Percentiles rank a stretch among this genome's conserved stretches.
Conservation (phyloP, 2,797 vertebrate species). For the Gymnopithys bicolor region DNA sequence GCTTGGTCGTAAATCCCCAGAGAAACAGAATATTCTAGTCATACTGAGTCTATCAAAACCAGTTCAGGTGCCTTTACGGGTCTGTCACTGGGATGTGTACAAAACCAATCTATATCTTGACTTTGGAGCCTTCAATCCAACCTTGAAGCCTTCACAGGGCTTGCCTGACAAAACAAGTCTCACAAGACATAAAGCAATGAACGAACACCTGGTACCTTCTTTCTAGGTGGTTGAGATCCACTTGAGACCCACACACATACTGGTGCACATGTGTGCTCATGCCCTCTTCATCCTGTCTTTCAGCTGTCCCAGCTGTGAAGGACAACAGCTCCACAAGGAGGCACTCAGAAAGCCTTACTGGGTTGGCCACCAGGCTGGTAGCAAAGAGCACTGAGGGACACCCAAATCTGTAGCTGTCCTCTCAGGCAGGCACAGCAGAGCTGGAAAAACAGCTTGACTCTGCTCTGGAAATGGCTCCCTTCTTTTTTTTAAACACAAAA, state of each 20-base stretch:
- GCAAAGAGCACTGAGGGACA: not conserved
- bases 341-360: not conserved
- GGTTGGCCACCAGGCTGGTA: not conserved
- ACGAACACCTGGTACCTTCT: not conserved
- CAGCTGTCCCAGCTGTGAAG: not conserved
- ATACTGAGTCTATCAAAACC: not conserved
- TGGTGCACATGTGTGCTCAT: rapidly evolving
- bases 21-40: not conserved
- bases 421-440: slow-evolving; percentile 17
- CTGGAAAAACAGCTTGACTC: slow-evolving; percentile 47
- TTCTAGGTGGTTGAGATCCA: not conserved
- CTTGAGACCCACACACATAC: not conserved
- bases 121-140: not conserved
- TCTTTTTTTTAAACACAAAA: slow-evolving; percentile 28
- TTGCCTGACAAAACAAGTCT: not conserved
- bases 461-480: slow-evolving; percentile 30
- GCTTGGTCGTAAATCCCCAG: not conserved
- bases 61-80: not conserved
- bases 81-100: not conserved
- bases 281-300: not conserved
- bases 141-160: not conserved
- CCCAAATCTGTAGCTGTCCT: not conserved
- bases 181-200: not conserved
- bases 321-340: not conserved
- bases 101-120: not conserved